Evolutionary conservation across 1,140 invertebrate species (phyloP), one percentile per base, ranked within the genome.

Genomic region (Ctenoplectra terminalis): DNA sequence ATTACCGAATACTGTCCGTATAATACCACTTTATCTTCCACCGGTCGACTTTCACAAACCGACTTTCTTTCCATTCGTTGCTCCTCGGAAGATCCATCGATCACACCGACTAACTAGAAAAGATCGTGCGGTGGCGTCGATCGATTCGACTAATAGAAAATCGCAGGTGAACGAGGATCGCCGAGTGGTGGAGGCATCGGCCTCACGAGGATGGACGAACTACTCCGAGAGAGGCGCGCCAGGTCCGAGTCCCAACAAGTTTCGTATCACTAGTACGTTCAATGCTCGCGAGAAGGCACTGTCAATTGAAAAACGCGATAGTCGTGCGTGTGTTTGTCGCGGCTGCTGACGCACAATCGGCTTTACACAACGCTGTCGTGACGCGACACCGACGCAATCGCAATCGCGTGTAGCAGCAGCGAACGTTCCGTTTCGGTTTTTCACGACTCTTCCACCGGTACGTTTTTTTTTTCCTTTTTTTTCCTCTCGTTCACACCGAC

Each of bases 271-370:
- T 63, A 54, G 77, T 80, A 46, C 29, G 17, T 34, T 26, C 56
- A 15, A 7, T 40, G 26, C 13, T 37, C 77, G 20, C 46, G 13
- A 73, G 77, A 80, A 52, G 77, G 70, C 77, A 34, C 58, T 80
- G 77, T 34, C 56, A 23, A 71, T 72, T 48, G n/a, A 11, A 63
- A 43, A 54, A 46, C 37, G 26, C 50, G 73, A 75, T 66, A 52
- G 43, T 6, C 50, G 48, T 74, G 61, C 52, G 43, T 61, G 54
- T 56, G 72, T 64, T 50, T 50, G 72, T 67, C 61, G 54, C 69
- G 56, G 54, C 46, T 71, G 78, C 66, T 83, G 81, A 86, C 78
- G 73, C 73, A 72, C 52, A 31, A 58, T 69, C 60, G n/a, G 46
- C 50, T 43, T 54, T 63, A 34, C 64, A 82, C 73, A 82, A 77